Base-by-base conservation (phyloP, 2,113 vertebrate species). In the Stercorarius parasiticus region DNA sequence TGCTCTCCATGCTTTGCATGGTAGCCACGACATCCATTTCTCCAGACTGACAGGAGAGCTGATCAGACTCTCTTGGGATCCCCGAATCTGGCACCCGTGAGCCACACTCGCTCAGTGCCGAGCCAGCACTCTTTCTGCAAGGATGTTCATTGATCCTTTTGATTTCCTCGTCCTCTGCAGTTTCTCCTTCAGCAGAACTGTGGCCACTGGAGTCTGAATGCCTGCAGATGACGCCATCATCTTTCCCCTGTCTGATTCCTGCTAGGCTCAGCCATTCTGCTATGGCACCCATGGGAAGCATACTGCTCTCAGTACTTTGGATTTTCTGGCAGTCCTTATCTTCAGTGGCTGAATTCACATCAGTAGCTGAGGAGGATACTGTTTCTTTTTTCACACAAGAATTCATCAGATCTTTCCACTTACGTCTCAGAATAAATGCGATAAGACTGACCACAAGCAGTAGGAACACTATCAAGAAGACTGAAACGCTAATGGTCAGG, bases 111-210 rank as follows among this genome's bases (percentile, higher is more conserved):
- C 97, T 97, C 58, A 98, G 81, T 3, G 49, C 66, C 5, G 97
- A 98, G 55, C 96, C 29, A 0, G 91, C 52, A 47, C 91, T 96
- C 96, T 98, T 98, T 65, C 94, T 96, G 82, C 97, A 98, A 65
- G 97, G 98, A 83, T 97, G 97, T 49, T 98, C 98, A 83, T 98
- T 99, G 72, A 99, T 99, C 98, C 97, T 98, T 96, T 99, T 98
- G 72, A 99, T 99, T 97, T 99, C 99, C 87, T 98, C 98, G 9
- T 99, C 99, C 90, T 99, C 99, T 20, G 98, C 98, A 22, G 98
- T 99, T 93, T 99, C 98, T 40, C 98, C 99, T 96, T 99, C 98
- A 3, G 98, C 98, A 47, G 98, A 99, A 49, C 98, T 98, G 50
- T 97, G 98, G 12, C 98, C 98, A 13, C 98, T 99, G 11, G 98